phyloP scores from a whole-genome alignment of 2,888 invertebrate genomes.

The Ariolimax columbianus region DNA sequence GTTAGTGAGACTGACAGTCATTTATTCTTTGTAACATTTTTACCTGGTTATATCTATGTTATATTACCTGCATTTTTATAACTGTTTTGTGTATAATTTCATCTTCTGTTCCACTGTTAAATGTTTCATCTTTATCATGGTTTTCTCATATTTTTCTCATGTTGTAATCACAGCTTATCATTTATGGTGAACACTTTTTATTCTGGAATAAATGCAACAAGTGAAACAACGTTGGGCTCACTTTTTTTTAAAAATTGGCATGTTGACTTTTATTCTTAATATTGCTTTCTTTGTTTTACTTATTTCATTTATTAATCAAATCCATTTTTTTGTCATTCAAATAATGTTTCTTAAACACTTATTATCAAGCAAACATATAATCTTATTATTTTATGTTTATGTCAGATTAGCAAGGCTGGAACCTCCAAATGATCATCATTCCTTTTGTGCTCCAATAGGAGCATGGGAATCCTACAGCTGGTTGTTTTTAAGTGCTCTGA shows the following conservation, averaged over 20 bases:
- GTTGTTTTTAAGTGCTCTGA: no score
- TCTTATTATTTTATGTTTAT: background rate
- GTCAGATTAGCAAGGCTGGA: background rate
- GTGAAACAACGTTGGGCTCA: background rate
- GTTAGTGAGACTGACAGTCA: no score
- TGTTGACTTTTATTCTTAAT: background rate
- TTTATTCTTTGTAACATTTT: background rate
- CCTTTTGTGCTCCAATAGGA: no score
- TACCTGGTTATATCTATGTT: background rate
- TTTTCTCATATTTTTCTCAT: background rate
- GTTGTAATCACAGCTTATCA: slow-evolving; percentile 21
- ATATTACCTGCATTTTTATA: background rate
- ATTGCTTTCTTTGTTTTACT: background rate
- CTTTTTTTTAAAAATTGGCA: background rate
- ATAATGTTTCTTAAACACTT: background rate
- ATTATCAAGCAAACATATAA: background rate
- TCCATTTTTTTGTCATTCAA: no score
- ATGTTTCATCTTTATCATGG: slow-evolving; percentile 2
- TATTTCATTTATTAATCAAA: no score
- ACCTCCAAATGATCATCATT: no score
- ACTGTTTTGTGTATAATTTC: background rate
- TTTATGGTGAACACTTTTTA: slow-evolving; percentile 5
- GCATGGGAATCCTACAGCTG: no score
- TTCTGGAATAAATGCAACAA: slow-evolving; percentile 34
- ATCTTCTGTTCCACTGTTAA: background rate